Conservation (phyloP, 1,140 invertebrate genomes). For the Chironomus tepperi region DNA sequence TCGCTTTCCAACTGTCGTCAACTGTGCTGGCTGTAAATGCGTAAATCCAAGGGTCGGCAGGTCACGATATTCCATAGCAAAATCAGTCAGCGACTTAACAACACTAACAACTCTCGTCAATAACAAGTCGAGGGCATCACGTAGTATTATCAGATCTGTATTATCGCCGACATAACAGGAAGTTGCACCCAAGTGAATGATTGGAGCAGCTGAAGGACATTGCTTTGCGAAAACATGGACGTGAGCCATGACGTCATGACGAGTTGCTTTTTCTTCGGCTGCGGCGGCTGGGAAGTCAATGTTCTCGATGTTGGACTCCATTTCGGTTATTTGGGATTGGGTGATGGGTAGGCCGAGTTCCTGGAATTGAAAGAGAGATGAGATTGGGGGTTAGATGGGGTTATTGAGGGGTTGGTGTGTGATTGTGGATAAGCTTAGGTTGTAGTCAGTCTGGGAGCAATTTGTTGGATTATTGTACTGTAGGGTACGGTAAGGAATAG, state of each 20-base stretch:
- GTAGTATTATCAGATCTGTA: slow-evolving; percentile 84
- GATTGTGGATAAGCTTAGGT: too few species aligned
- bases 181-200: slow-evolving; percentile 96
- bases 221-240: slow-evolving; percentile 82
- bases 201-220: slow-evolving; percentile 87
- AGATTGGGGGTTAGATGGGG: too few species aligned
- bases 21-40: slow-evolving; percentile 93
- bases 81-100: slow-evolving; percentile 67
- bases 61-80: slow-evolving; percentile 54
- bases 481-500: too few species aligned
- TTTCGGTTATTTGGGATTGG: slow-evolving; percentile 78
- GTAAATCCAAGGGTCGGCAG: slow-evolving; percentile 94
- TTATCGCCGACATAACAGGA: slow-evolving; percentile 98
- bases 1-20: slow-evolving; percentile 96
- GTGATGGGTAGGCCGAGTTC: slow-evolving; percentile 80
- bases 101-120: slow-evolving; percentile 77
- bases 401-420: too few species aligned
- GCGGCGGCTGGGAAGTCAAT: slow-evolving; percentile 82
- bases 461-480: too few species aligned
- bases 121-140: slow-evolving; percentile 80
- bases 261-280: slow-evolving; percentile 74
- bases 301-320: slow-evolving; percentile 70
- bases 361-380: slow-evolving; percentile 43
- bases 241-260: slow-evolving; percentile 95
- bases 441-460: too few species aligned